Evolutionary conservation across 2,797 vertebrate species (phyloP).

Genomic region (Sebastiscus albofasciatus): DNA sequence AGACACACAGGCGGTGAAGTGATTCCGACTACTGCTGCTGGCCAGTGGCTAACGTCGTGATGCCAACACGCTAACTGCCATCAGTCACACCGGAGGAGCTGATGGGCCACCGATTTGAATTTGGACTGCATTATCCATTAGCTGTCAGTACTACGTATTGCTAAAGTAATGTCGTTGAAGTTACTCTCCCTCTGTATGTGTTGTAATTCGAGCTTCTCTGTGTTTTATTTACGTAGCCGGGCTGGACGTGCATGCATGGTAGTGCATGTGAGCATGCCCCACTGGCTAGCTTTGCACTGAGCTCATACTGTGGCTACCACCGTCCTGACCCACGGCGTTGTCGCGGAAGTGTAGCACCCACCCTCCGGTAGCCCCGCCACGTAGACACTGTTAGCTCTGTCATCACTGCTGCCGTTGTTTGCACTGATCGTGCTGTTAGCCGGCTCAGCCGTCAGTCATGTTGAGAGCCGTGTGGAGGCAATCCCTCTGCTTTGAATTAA

Average conservation of each 20-base stretch:
- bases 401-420: neutral
- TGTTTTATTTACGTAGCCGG: neutral
- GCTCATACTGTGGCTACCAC: neutral
- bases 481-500: neutral
- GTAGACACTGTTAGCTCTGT: neutral
- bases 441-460: neutral
- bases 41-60: too few species aligned
- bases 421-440: neutral
- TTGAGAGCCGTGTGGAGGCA: neutral
- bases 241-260: neutral
- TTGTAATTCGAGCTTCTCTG: neutral
- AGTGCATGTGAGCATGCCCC: neutral
- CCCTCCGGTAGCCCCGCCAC: neutral
- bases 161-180: too few species aligned
- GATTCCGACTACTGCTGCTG: too few species aligned
- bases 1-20: too few species aligned
- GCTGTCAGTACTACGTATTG: fast-evolving
- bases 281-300: neutral
- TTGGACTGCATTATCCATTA: too few species aligned
- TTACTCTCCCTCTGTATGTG: neutral
- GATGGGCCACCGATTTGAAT: too few species aligned
- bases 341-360: fast-evolving
- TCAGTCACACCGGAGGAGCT: too few species aligned
- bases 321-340: fast-evolving
- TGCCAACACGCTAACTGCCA: too few species aligned